A percentile compares a stretch with the other conserved stretches of the same genome.
phyloP scores from a whole-genome alignment of 2,888 invertebrate species.

The Chesias legatella region DNA sequence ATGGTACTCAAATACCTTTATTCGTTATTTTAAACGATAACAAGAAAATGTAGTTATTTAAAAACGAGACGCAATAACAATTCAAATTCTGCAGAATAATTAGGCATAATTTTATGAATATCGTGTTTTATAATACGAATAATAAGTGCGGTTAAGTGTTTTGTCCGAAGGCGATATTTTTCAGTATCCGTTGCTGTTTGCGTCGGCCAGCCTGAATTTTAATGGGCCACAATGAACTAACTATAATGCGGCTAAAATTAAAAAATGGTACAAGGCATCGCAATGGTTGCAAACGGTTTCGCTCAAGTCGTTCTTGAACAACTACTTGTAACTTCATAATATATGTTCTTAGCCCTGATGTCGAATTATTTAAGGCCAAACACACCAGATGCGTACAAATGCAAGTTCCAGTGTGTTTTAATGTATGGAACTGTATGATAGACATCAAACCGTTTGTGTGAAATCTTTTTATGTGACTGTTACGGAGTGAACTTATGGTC shows the following conservation, averaged over 20 bases:
- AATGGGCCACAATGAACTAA: conserved; percentile 37
- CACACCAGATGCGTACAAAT: too few relatives aligned
- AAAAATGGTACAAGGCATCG: conserved; percentile 16
- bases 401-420: too few relatives aligned
- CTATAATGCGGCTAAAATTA: conserved; percentile 20
- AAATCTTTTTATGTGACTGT: too few relatives aligned
- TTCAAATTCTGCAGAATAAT: conserved; percentile 6
- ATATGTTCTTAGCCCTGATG: too few relatives aligned
- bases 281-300: background rate
- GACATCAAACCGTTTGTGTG: too few relatives aligned
- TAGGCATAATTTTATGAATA: conserved; percentile 9
- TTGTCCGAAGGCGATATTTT: conserved; percentile 39
- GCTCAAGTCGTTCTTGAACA: background rate
- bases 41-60: background rate
- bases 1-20: too few relatives aligned
- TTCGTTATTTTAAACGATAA: background rate
- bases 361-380: too few relatives aligned
- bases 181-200: conserved; percentile 30
- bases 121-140: conserved; percentile 17
- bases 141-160: conserved; percentile 30
- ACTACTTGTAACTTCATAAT: too few relatives aligned
- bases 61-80: background rate
- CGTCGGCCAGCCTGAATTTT: conserved; percentile 39
- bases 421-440: too few relatives aligned
- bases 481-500: too few relatives aligned